Base-by-base conservation (phyloP, 2,888 invertebrate genomes). In the Pyrocoelia pectoralis region DNA sequence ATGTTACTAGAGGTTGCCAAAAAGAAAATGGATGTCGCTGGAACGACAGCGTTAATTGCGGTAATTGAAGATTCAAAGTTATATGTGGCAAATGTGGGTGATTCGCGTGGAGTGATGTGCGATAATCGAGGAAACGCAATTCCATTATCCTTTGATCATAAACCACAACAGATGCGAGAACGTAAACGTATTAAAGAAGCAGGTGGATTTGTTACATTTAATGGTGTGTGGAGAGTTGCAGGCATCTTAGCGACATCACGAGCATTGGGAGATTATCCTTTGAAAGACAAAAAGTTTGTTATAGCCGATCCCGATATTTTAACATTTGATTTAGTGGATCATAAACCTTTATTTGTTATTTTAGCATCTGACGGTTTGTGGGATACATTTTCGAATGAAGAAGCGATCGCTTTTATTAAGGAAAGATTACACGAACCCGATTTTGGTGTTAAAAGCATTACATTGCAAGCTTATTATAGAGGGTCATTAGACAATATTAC, bases 401-500 rank as follows among this genome's bases (percentile, higher is more conserved):
- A 97, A 81, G 97, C 97, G 18, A 89, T 96, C 10, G 89, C 89
- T 72, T 97, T 91, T 79, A 89, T 97, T 56, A 92, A 91, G 81
- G 92, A 94, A 74, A 87, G 93, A 72, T 84, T 96, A 41, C 87
- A 91, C 75, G 95, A 96, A 82, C 88, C 93, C 2, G 91, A 94
- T 79, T 93, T 87, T 83, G 97, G 96, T 66, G 97, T 97, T 56
- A 95, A 95, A 82, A 94, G 94, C 77, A 86, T 98, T 71, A 92
- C 94, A 15, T 84, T 95, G 70, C 94, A 96, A 81, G 95, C 97
- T 10, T 95, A 93, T 81, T 91, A 93, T 76, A 88, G 94, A 73
- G 97, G 97, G 43, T 97, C 97, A 1, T 88, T 94, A 65, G 98
- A 98, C 83, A 98, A 98, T 82, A 96, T 98, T 63, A 96, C 97